Evolutionary conservation across 2,113 vertebrate species (phyloP).

Genomic region (Anser cygnoides): DNA sequence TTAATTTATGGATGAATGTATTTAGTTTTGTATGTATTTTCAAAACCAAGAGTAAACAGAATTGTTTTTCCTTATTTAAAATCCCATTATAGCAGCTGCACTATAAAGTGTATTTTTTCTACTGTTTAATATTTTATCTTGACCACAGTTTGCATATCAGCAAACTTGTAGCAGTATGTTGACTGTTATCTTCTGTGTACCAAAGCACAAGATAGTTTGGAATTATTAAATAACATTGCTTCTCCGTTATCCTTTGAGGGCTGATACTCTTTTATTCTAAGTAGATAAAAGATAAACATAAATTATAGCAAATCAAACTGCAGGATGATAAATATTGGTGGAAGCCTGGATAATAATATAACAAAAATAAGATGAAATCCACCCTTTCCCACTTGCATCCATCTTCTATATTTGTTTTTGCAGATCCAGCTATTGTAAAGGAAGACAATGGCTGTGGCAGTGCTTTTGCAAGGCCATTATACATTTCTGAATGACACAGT

Average conservation of each 20-base stretch:
- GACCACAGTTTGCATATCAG: slow-evolving; percentile 67
- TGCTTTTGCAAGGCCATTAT: slow-evolving; percentile 39
- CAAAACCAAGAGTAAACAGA: slow-evolving; percentile 13
- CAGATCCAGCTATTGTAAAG: slow-evolving; percentile 16
- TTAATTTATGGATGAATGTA: background rate
- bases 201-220: slow-evolving; percentile 55
- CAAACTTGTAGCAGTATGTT: slow-evolving; percentile 66
- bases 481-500: background rate
- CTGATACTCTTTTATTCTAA: slow-evolving; percentile 60
- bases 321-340: slow-evolving; percentile 64
- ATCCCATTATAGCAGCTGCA: slow-evolving; percentile 29
- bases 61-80: slow-evolving; percentile 56
- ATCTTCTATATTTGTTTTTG: slow-evolving; percentile 43
- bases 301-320: slow-evolving; percentile 67
- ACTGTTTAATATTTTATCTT: slow-evolving; percentile 72
- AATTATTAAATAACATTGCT: slow-evolving; percentile 72
- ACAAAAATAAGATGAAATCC: slow-evolving; percentile 58
- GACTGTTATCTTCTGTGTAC: slow-evolving; percentile 73
- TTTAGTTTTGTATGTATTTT: background rate
- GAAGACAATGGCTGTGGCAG: background rate
- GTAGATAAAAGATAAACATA: slow-evolving; percentile 73
- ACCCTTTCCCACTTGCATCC: slow-evolving; percentile 13
- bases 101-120: slow-evolving; percentile 56
- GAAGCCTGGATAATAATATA: slow-evolving; percentile 63
- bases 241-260: slow-evolving; percentile 35